A percentile compares a stretch with the other conserved stretches of the same genome.
phyloP scores from a whole-genome alignment of 2,888 invertebrate species.

The Drosophila rubida region DNA sequence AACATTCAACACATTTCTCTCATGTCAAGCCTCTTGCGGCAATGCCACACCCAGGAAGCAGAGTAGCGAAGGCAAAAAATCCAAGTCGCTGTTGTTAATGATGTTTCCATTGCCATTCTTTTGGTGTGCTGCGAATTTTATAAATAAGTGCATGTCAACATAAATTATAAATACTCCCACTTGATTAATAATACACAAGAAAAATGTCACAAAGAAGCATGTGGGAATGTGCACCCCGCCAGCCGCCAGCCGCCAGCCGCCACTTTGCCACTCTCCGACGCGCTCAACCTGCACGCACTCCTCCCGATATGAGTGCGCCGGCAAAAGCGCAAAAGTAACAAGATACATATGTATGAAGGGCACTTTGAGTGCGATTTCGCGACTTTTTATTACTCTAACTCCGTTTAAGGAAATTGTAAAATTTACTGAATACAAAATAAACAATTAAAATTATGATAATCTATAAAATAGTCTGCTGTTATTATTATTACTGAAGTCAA shows the following conservation, averaged over 20 bases:
- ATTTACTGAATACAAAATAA: too few relatives aligned
- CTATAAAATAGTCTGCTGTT: too few relatives aligned
- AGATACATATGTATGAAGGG: conserved; percentile 10
- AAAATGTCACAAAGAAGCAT: conserved; percentile 75
- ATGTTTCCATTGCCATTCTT: conserved; percentile 35
- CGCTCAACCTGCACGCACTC: conserved; percentile 33
- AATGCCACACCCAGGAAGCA: conserved; percentile 25
- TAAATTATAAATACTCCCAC: conserved; percentile 74
- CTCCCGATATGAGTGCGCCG: conserved; percentile 10
- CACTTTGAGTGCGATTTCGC: background rate
- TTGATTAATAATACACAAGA: conserved; percentile 76
- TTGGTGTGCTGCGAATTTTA: conserved; percentile 50
- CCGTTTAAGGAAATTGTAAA: too few relatives aligned
- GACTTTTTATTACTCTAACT: conserved; percentile 2
- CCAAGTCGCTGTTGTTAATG: conserved; percentile 41
- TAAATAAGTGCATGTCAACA: conserved; percentile 77
- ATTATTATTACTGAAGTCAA: too few relatives aligned
- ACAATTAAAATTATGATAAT: too few relatives aligned
- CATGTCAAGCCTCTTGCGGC: conserved; percentile 29
- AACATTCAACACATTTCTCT: conserved; percentile 44
- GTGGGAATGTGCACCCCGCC: conserved; percentile 35
- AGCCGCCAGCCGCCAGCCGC: background rate
- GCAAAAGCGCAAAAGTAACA: conserved; percentile 19
- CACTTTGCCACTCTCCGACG: background rate
- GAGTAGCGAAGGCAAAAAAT: conserved; percentile 12